Percentiles rank a stretch among this genome's conserved stretches.
These are phyloP conservation scores for Tapirus terrestris DNA, from an alignment of 2,113 vertebrate species.

Conservation along the genomic window DNA sequence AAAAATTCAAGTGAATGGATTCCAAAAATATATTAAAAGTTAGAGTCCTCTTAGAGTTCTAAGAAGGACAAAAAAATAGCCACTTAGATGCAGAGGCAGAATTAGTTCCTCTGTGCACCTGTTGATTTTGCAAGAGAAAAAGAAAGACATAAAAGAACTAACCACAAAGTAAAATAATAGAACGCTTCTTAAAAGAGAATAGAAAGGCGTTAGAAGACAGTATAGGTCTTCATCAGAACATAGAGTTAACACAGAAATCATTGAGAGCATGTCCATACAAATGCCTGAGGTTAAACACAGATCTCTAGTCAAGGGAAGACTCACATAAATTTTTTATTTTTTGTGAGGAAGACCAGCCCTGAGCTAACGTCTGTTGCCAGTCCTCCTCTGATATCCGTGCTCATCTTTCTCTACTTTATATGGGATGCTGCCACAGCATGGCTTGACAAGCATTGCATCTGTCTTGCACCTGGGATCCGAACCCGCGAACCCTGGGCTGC, in stretches of 20 bases:
- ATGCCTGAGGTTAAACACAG: neutral
- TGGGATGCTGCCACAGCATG: too few species aligned
- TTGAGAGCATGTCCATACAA: neutral
- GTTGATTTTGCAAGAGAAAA: neutral
- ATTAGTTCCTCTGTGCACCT: neutral
- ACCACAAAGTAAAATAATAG: neutral
- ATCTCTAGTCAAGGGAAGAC: neutral
- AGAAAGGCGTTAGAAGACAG: neutral
- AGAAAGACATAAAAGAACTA: neutral
- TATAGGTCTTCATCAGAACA: neutral
- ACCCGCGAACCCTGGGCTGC: too few species aligned
- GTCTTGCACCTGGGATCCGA: too few species aligned
- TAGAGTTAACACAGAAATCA: neutral
- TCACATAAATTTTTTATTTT: neutral
- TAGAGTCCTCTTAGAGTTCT: neutral
- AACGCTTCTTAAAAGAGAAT: neutral
- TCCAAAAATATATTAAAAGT: slow-evolving; percentile 15
- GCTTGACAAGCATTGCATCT: too few species aligned
- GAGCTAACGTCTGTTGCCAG: too few species aligned
- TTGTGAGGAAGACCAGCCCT: too few species aligned
- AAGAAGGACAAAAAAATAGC: neutral
- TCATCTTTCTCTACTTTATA: too few species aligned
- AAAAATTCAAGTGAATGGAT: neutral
- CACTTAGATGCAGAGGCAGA: neutral
- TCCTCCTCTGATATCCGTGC: too few species aligned